Conservation (phyloP, 2,113 vertebrate species). For the Dromiciops gliroides region DNA sequence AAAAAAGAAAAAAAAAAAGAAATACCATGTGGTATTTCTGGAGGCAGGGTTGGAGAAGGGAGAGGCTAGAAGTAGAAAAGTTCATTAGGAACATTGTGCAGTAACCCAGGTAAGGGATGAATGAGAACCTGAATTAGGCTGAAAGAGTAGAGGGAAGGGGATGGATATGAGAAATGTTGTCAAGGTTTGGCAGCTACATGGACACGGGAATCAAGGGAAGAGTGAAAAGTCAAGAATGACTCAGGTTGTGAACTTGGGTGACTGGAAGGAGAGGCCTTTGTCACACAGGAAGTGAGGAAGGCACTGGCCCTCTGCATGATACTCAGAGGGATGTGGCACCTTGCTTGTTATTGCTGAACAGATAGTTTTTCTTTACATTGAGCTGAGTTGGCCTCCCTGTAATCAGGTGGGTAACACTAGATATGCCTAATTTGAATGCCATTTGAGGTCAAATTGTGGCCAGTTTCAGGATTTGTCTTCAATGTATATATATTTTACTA, state of each 20-base stretch:
- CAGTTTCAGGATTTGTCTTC: neutral
- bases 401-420: slow-evolving; percentile 7
- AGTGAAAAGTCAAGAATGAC: neutral
- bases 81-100: neutral
- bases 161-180: neutral
- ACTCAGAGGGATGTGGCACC: neutral
- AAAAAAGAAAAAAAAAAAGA: no score
- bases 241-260: neutral
- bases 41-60: neutral
- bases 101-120: neutral
- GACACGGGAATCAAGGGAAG: neutral
- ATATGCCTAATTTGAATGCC: neutral
- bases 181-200: no score
- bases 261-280: neutral
- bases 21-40: no score
- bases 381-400: neutral
- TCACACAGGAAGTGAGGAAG: no score
- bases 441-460: neutral
- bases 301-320: neutral
- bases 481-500: neutral
- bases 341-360: neutral
- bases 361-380: neutral
- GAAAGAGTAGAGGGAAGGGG: neutral
- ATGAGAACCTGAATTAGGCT: neutral
- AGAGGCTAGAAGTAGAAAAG: neutral